A percentile compares a stretch with the other conserved stretches of the same genome.
Evolutionary conservation across 2,888 invertebrate species (phyloP).

Genomic region (Odontocolon sp.): DNA sequence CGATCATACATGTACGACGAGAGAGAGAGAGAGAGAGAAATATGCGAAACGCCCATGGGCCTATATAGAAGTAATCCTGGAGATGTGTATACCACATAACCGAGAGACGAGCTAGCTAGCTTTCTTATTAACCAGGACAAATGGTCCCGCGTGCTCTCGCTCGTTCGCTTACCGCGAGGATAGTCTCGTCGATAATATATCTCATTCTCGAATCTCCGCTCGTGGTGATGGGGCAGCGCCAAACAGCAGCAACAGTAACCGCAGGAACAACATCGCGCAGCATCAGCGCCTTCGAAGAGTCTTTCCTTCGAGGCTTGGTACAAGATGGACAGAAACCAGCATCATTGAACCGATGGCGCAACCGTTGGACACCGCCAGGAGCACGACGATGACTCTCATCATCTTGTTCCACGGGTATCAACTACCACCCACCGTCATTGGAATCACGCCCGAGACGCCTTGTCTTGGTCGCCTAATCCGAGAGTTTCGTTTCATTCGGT

Average conservation of each 20-base stretch:
- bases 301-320: constrained; percentile 44
- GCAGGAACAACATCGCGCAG: constrained; percentile 18
- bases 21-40: too few relatives aligned
- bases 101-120: constrained; percentile 48
- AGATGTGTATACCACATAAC: constrained; percentile 36
- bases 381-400: constrained; percentile 56
- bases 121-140: constrained; percentile 61
- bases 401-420: constrained; percentile 25
- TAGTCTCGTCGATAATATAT: constrained; percentile 58
- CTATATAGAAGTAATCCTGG: constrained; percentile 47
- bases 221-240: constrained; percentile 39
- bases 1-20: too few relatives aligned
- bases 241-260: constrained; percentile 46
- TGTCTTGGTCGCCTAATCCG: constrained; percentile 30
- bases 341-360: constrained; percentile 33
- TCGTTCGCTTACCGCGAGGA: constrained; percentile 42
- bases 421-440: constrained; percentile 54
- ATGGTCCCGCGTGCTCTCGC: constrained; percentile 44
- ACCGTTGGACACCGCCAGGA: constrained; percentile 48
- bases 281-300: constrained; percentile 41
- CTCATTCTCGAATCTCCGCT: constrained; percentile 36
- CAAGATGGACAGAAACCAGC: constrained; percentile 47
- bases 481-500: constrained; percentile 43
- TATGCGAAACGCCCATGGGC: constrained; percentile 52
- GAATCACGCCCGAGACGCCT: neutral